These are phyloP conservation scores for Aurelia sp. DNA, from an alignment of 30 jellyfish, hydroid and myxozoan genomes.

Conservation along the genomic window DNA sequence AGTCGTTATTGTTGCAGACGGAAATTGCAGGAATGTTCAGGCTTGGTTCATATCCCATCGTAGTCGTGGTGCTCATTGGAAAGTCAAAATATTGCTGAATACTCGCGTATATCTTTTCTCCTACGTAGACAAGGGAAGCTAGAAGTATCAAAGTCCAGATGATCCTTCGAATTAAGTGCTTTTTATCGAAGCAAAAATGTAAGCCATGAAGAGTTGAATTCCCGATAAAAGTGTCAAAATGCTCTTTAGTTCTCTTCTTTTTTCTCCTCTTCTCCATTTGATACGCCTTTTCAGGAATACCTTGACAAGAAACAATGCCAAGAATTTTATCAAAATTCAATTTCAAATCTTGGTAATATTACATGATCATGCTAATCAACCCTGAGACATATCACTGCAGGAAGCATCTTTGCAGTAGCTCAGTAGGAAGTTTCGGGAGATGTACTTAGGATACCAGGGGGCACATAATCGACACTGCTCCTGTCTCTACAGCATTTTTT, in stretches of 20 bases:
- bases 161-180: conserved; percentile 79
- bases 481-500: too few relatives aligned
- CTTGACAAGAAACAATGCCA: conserved; percentile 6
- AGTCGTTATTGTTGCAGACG: conserved; percentile 85
- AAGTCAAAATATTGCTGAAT: conserved; percentile 58
- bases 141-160: conserved; percentile 80
- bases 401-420: too few relatives aligned
- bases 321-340: not conserved
- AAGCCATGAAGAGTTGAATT: conserved; percentile 91
- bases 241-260: conserved; percentile 65
- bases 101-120: conserved; percentile 80
- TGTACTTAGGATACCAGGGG: too few relatives aligned
- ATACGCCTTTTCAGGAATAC: conserved; percentile 58
- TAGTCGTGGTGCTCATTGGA: conserved; percentile 91
- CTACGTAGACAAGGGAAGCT: conserved; percentile 76
- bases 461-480: too few relatives aligned
- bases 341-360: not conserved
- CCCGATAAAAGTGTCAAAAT: conserved; percentile 53
- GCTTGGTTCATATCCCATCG: conserved; percentile 48
- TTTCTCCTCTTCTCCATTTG: conserved; percentile 65
- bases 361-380: not conserved
- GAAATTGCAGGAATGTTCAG: conserved; percentile 93
- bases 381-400: not conserved
- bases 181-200: conserved; percentile 83
- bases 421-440: too few relatives aligned